Conservation (phyloP, 2,797 vertebrate genomes). For the Ceyx erithaca region DNA sequence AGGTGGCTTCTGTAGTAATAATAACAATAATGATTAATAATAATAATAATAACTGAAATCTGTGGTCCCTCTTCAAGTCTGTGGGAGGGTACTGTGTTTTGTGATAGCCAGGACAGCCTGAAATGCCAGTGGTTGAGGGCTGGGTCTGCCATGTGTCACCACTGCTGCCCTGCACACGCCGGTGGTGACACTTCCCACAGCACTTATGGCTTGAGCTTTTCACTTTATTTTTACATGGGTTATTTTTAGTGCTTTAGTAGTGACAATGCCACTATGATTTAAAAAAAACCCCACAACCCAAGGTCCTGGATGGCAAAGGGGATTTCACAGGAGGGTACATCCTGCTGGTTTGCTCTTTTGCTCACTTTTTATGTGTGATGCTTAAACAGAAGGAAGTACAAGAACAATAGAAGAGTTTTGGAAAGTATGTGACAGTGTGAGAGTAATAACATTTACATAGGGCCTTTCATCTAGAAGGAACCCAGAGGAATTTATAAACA, state of each 20-base stretch:
- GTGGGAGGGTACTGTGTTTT: not conserved
- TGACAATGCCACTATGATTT: not conserved
- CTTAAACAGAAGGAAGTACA: conserved; percentile 58
- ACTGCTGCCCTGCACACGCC: not conserved
- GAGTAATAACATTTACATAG: conserved; percentile 57
- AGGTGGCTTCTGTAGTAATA: not conserved
- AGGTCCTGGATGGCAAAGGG: not conserved
- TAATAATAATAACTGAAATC: too few relatives aligned
- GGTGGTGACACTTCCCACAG: fast-evolving
- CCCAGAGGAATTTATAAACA: conserved; percentile 72
- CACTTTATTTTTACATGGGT: not conserved
- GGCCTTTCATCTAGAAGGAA: conserved; percentile 62
- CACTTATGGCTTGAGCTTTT: not conserved
- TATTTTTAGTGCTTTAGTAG: not conserved
- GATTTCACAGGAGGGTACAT: not conserved
- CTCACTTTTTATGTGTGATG: not conserved
- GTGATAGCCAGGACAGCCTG: too few relatives aligned
- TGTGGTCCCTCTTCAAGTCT: not conserved
- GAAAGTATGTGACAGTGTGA: conserved; percentile 43
- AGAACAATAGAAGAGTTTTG: conserved; percentile 65
- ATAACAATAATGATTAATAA: not conserved
- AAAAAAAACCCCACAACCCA: not conserved
- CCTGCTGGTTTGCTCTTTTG: not conserved
- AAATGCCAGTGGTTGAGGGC: fast-evolving
- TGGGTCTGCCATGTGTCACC: not conserved